Evolutionary conservation across 1,140 invertebrate species (phyloP), one percentile per base, ranked within the genome.

Genomic region (Protaetia brevitarsis): DNA sequence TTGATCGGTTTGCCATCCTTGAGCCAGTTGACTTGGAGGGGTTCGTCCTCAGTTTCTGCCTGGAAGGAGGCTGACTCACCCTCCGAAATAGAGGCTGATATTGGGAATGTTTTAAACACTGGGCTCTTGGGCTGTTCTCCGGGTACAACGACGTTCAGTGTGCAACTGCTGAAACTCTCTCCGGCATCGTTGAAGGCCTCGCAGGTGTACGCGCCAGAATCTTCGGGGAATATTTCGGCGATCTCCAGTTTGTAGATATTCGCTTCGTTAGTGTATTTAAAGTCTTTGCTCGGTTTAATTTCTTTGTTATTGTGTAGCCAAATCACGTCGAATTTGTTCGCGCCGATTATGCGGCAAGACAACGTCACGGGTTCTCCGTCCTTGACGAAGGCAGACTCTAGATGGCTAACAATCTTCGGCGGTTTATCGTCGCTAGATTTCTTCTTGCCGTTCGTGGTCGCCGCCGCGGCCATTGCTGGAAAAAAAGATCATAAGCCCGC

Each of bases 231-330:
- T 74, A 97, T 94, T 78, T 98, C 95, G 13, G 93, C 89, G 68
- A 98, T 97, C 68, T 90, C 85, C 66, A 98, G 79, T 75, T 93
- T 94, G 80, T 96, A 93, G 65, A 91, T 91, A 78, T 96, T 94
- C 1, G 93, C 95, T 76, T 93, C 90, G 73, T 87, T 93, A 19
- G 90, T 88, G 76, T 96, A 97, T 76, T 93, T 88, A 85, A 98
- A 98, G 81, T 98, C 95, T 81, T 96, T 97, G 77, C 91, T 94
- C 0, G 94, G 91, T 79, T 95, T 96, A 72, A 98, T 96, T 79
- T 97, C 94, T 78, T 96, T 96, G 79, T 96, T 95, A 76, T 97
- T 96, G 79, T 97, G 94, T 41, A 97, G 83, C 96, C 96, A 98
- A 51, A 94, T 85, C 1, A 97, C 93, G 76, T 96, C 94, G 77